phyloP scores from a whole-genome alignment of 2,113 vertebrate genomes.

The Sisor rabdophorus region DNA sequence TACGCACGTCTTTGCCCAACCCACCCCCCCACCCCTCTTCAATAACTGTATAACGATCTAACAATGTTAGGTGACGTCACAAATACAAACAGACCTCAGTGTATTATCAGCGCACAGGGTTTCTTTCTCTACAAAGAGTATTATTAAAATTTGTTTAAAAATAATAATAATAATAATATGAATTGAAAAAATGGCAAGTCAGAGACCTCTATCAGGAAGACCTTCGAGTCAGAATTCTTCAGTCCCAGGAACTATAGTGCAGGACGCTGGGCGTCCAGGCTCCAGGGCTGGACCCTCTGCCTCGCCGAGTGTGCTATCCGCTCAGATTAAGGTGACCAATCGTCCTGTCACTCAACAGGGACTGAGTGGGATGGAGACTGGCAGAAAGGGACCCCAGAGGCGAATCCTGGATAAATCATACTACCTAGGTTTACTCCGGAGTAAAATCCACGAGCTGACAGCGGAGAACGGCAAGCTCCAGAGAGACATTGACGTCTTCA shows the following conservation, averaged over 20 bases:
- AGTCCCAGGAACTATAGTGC: conserved; percentile 66
- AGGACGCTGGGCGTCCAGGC: conserved; percentile 76
- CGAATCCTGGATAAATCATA: conserved; percentile 98
- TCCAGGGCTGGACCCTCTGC: conserved; percentile 68
- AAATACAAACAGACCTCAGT: too few species aligned
- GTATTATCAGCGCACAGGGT: too few species aligned
- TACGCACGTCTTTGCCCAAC: too few species aligned
- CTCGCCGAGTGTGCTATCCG: conserved; percentile 77
- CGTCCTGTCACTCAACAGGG: conserved; percentile 95
- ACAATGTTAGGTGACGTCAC: too few species aligned
- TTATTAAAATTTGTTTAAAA: not conserved
- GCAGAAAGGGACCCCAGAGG: conserved; percentile 92
- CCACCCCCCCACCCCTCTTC: too few species aligned
- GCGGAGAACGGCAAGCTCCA: conserved; percentile 87
- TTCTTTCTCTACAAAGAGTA: too few species aligned
- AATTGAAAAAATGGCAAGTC: conserved; percentile 85
- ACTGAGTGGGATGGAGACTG: conserved; percentile 96
- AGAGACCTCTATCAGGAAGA: conserved; percentile 72
- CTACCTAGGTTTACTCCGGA: conserved; percentile 88
- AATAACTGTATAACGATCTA: too few species aligned
- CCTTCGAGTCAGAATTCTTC: conserved; percentile 75
- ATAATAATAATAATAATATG: conserved; percentile 62
- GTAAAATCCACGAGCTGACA: conserved; percentile 88
- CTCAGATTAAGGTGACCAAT: conserved; percentile 91
- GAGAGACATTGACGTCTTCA: conserved; percentile 92